Conservation (phyloP, 2,113 vertebrate genomes). For the Oryzias woworae region DNA sequence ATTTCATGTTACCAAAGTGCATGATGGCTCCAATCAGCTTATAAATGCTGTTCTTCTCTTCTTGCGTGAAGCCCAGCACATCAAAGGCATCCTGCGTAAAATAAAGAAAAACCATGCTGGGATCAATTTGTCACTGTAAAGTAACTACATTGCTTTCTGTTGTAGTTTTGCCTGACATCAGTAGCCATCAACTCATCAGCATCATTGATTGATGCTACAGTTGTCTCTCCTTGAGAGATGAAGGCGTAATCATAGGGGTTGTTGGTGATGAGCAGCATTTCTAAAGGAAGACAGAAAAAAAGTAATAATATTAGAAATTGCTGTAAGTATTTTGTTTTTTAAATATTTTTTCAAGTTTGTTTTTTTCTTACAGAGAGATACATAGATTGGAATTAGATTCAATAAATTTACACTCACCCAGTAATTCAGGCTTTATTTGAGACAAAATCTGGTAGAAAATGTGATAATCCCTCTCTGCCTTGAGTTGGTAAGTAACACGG, state of each 20-base stretch:
- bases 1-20: conserved; percentile 91
- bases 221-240: conserved; percentile 73
- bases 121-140: too few relatives aligned
- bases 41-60: conserved; percentile 86
- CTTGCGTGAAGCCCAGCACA: conserved; percentile 81
- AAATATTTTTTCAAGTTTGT: too few relatives aligned
- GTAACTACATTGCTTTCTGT: too few relatives aligned
- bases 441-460: conserved; percentile 93
- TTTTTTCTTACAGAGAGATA: too few relatives aligned
- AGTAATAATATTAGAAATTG: neutral
- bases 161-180: conserved; percentile 66
- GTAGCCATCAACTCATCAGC: conserved; percentile 66
- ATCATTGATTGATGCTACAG: conserved; percentile 64
- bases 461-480: conserved; percentile 89
- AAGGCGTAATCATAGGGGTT: conserved; percentile 72
- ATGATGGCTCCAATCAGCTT: conserved; percentile 89
- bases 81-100: conserved; percentile 79
- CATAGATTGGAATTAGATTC: neutral
- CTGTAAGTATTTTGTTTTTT: neutral
- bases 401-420: conserved; percentile 68
- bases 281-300: conserved; percentile 27
- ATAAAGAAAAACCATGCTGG: too few relatives aligned
- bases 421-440: conserved; percentile 85
- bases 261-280: conserved; percentile 79
- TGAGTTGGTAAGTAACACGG: conserved; percentile 87